Evolutionary conservation across 2,888 invertebrate genomes (phyloP), one percentile per base, ranked within the genome.

Genomic region (Acronicta psi): DNA sequence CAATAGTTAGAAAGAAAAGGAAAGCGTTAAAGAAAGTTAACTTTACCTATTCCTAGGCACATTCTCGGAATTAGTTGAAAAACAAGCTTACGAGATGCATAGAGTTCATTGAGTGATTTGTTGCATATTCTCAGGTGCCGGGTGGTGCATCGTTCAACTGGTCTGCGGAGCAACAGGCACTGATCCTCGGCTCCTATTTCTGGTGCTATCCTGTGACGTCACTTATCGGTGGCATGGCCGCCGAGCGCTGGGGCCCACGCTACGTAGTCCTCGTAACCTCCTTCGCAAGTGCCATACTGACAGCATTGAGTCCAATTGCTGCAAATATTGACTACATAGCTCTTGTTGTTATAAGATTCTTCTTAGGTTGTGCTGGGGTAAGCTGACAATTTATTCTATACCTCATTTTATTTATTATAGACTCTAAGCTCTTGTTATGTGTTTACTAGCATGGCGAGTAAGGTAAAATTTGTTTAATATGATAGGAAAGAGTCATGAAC

Each of bases 201-300:
- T 96, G 96, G 95, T 96, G 96, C 31, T 96, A 96, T 70, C 95
- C 96, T 14, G 73, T 96, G 25, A 96, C 96, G 29, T 96, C 96
- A 8, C 83, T 96, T 58, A 93, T 95, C 0, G 96, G 95, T 0
- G 96, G 96, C 3, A 94, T 95, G 79, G 82, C 96, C n/a, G 95
- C 96, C 0, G 96, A 96, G 83, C 91, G 95, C 59, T 95, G 96
- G 85, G 96, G 96, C 0, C 94, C 95, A 0, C 92, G 95, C 34
- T 93, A 94, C 65, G 95, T 96, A 23, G 94, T 96, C 0, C 94
- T 96, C 0, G 87, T 94, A 36, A 90, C 94, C 0, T 90, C 95
- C 16, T 49, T 95, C 0, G 81, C 92, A 0, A 93, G 95, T 62
- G 95, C 94, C 0, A 47, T 95, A 11, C 75, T 96, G 7, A 96